Evolutionary conservation across 2,113 vertebrate species (phyloP).

Genomic region (Tor tambroides): DNA sequence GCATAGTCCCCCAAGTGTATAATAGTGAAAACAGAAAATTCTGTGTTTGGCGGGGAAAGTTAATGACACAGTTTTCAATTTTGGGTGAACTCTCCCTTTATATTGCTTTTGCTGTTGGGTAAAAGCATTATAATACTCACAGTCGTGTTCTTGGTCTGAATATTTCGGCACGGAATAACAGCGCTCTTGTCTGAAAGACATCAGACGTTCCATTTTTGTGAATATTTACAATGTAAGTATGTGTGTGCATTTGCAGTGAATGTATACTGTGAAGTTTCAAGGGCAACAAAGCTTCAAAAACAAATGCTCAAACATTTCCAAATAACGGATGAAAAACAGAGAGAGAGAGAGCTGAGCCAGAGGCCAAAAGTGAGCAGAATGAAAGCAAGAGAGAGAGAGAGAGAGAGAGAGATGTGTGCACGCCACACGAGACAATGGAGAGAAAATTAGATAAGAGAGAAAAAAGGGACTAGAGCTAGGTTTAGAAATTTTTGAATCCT

Average conservation of each 20-base stretch:
- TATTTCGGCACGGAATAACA: not conserved
- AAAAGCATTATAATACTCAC: not conserved
- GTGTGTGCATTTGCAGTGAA: conserved; percentile 24
- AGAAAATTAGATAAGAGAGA: conserved; percentile 50
- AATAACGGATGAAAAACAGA: conserved; percentile 14
- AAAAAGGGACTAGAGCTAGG: conserved; percentile 16
- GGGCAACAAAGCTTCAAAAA: conserved; percentile 43
- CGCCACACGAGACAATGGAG: conserved; percentile 60
- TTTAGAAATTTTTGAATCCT: conserved; percentile 49
- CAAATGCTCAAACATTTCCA: conserved; percentile 44
- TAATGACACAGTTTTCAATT: no score
- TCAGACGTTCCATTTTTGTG: conserved; percentile 4
- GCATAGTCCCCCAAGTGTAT: no score
- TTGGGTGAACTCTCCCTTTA: no score
- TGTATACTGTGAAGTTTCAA: conserved; percentile 47
- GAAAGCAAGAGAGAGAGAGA: conserved; percentile 55
- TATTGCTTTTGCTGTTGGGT: not conserved
- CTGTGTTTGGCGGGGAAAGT: no score
- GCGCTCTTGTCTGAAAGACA: not conserved
- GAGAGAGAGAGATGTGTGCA: conserved; percentile 45
- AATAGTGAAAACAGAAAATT: no score
- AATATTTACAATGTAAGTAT: conserved; percentile 7
- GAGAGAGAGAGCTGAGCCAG: conserved; percentile 23
- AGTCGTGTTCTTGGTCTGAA: not conserved
- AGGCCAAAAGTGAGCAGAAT: conserved; percentile 58